Evolutionary conservation across 1,140 invertebrate species (phyloP).

Genomic region (Ips nitidus): DNA sequence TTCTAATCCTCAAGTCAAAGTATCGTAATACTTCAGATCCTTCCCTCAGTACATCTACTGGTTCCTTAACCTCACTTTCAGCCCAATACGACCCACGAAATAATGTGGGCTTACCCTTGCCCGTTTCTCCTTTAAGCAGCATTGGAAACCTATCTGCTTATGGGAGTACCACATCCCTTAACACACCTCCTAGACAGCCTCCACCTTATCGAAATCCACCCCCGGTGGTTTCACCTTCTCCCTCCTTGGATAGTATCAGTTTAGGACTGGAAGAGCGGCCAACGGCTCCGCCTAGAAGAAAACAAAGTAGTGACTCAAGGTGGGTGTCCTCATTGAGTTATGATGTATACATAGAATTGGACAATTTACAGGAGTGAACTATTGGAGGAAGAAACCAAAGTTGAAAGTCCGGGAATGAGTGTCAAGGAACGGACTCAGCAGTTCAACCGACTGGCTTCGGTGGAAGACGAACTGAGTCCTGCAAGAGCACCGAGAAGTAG

Average conservation of each 20-base stretch:
- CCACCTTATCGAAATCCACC: conserved; percentile 70
- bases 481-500: conserved; percentile 57
- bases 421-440: conserved; percentile 91
- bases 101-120: conserved; percentile 48
- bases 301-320: conserved; percentile 21
- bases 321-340: background rate
- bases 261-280: conserved; percentile 46
- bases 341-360: too few relatives aligned
- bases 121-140: conserved; percentile 27
- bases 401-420: conserved; percentile 67
- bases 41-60: conserved; percentile 16
- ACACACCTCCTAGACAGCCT: conserved; percentile 55
- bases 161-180: conserved; percentile 37
- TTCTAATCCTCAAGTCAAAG: conserved; percentile 78
- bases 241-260: conserved; percentile 45
- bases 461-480: conserved; percentile 66
- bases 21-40: conserved; percentile 54
- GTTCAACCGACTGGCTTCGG: conserved; percentile 87
- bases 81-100: conserved; percentile 52
- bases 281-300: conserved; percentile 50
- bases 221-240: conserved; percentile 53
- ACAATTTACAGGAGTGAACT: background rate
- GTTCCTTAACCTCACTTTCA: conserved; percentile 18
- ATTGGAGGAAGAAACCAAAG: conserved; percentile 5
- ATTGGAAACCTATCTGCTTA: background rate